phyloP scores from a whole-genome alignment of 2,888 invertebrate genomes.

The Drosophila nr. fundita region DNA sequence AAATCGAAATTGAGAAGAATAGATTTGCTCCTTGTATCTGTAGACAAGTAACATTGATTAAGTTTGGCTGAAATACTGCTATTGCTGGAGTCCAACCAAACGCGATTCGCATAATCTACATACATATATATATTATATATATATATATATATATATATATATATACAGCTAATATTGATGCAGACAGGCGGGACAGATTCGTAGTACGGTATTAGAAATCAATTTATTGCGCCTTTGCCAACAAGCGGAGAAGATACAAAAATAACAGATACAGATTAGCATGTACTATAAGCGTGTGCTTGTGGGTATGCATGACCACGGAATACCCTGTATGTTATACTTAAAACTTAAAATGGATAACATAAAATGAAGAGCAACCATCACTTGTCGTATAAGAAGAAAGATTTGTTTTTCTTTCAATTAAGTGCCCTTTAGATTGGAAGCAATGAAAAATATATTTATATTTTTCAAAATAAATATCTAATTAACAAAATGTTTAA shows the following conservation, averaged over 20 bases:
- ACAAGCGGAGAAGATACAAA: conserved; percentile 36
- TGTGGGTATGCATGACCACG: neutral
- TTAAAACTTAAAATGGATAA: neutral
- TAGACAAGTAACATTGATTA: conserved; percentile 3
- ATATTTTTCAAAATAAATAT: neutral
- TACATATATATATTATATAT: neutral
- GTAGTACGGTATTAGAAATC: conserved; percentile 65
- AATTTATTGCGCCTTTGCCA: conserved; percentile 78
- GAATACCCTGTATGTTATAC: conserved; percentile 2
- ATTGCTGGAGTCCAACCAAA: conserved; percentile 48
- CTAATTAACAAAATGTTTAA: neutral
- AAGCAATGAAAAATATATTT: neutral
- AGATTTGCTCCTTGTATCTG: neutral
- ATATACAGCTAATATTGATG: conserved; percentile 33
- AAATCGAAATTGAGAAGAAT: neutral
- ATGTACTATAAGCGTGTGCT: neutral
- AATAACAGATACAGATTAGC: conserved; percentile 23
- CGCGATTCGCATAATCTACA: conserved; percentile 24
- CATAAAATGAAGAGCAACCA: neutral
- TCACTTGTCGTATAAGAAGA: neutral
- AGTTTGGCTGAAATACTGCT: conserved; percentile 48
- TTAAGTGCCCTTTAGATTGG: accelerated
- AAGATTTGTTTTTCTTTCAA: neutral
- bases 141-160: neutral
- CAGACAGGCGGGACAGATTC: conserved; percentile 44